Conservation (phyloP, 2,888 invertebrate species). For the Agonum fuliginosum region DNA sequence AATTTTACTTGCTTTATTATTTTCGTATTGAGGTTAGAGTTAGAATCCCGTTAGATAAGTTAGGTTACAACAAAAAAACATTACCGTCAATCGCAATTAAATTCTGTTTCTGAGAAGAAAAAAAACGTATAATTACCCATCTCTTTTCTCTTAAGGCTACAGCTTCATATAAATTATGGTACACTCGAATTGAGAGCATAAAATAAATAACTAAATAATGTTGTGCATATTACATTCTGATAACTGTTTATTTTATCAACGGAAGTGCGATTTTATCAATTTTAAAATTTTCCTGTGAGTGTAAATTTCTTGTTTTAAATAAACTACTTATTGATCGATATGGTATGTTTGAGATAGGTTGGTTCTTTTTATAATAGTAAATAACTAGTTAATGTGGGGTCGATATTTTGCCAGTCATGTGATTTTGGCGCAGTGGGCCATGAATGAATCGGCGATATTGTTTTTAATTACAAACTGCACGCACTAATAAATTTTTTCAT, state of each 20-base stretch:
- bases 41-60: neutral
- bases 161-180: no score
- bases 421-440: slow-evolving; percentile 45
- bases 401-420: slow-evolving; percentile 44
- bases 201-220: no score
- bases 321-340: no score
- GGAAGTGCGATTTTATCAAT: no score
- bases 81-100: neutral
- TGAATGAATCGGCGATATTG: slow-evolving; percentile 25
- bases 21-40: slow-evolving; percentile 11
- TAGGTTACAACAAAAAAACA: slow-evolving; percentile 4
- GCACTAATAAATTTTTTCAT: neutral
- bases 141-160: no score
- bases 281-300: no score
- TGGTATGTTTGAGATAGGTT: no score
- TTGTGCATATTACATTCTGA: no score
- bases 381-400: slow-evolving; percentile 14
- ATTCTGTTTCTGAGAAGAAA: neutral
- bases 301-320: no score
- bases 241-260: no score
- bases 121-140: neutral
- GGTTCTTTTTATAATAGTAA: neutral
- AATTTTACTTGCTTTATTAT: neutral
- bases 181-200: no score
- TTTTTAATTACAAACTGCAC: neutral